phyloP scores from a whole-genome alignment of 2,797 vertebrate species.

The Pelobates cultripes region DNA sequence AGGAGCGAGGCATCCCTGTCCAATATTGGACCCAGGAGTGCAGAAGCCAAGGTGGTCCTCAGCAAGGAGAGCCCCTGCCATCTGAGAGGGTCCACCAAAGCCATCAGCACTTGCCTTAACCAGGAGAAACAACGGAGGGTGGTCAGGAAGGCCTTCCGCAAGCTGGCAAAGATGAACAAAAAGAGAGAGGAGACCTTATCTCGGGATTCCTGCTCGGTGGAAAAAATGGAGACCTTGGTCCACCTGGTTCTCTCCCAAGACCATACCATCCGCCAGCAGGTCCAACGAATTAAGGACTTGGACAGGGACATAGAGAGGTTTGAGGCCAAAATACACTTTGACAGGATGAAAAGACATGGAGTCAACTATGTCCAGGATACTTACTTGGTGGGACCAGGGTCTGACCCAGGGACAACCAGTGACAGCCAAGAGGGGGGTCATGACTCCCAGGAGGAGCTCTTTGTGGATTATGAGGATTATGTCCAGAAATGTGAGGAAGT shows the following conservation, averaged over 20 bases:
- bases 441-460: slow-evolving; percentile 67
- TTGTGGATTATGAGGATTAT: slow-evolving; percentile 75
- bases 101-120: slow-evolving; percentile 67
- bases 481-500: slow-evolving; percentile 83
- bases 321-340: slow-evolving; percentile 88
- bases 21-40: slow-evolving; percentile 88
- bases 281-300: slow-evolving; percentile 87
- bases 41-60: slow-evolving; percentile 90
- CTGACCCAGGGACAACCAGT: slow-evolving; percentile 53
- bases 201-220: slow-evolving; percentile 74
- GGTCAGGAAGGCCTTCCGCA: slow-evolving; percentile 94
- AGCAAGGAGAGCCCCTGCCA: slow-evolving; percentile 82
- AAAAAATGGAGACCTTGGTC: slow-evolving; percentile 94
- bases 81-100: slow-evolving; percentile 63
- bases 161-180: slow-evolving; percentile 91
- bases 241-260: slow-evolving; percentile 96
- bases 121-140: slow-evolving; percentile 91
- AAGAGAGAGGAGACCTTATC: slow-evolving; percentile 75
- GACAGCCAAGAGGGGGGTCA: slow-evolving; percentile 31
- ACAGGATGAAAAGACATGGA: slow-evolving; percentile 88
- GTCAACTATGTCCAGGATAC: slow-evolving; percentile 97
- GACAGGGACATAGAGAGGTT: slow-evolving; percentile 91
- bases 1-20: slow-evolving; percentile 89
- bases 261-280: slow-evolving; percentile 95
- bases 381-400: slow-evolving; percentile 79